phyloP scores from a whole-genome alignment of 2,113 vertebrate genomes.

The Rhea americana region DNA sequence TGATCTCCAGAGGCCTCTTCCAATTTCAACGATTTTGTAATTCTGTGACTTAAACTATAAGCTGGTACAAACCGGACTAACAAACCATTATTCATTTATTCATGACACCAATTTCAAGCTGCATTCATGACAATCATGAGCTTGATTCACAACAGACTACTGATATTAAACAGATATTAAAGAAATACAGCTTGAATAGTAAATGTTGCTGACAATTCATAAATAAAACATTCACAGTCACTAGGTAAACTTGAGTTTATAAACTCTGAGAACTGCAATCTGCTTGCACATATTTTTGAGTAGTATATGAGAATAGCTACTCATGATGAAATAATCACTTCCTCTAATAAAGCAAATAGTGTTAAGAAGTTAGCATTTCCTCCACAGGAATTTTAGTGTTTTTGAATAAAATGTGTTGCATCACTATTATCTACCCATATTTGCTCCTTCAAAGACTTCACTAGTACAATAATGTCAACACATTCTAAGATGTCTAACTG shows the following conservation, averaged over 20 bases:
- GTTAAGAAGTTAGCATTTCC: slow-evolving; percentile 14
- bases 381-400: neutral
- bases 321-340: slow-evolving; percentile 9
- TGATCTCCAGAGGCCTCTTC: neutral
- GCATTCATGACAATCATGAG: neutral
- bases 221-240: slow-evolving; percentile 1
- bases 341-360: neutral
- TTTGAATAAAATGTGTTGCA: neutral
- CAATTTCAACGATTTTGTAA: neutral
- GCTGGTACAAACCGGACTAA: neutral
- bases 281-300: neutral
- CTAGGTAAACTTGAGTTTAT: neutral
- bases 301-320: neutral
- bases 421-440: neutral
- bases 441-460: neutral
- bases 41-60: neutral
- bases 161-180: neutral
- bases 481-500: neutral
- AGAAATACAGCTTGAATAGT: neutral
- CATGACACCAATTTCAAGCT: neutral
- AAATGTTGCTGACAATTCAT: neutral
- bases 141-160: neutral
- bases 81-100: neutral
- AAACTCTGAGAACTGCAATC: neutral
- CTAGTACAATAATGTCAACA: neutral